Evolutionary conservation across 2,113 vertebrate species (phyloP).

Genomic region (Clarias gariepinus): DNA sequence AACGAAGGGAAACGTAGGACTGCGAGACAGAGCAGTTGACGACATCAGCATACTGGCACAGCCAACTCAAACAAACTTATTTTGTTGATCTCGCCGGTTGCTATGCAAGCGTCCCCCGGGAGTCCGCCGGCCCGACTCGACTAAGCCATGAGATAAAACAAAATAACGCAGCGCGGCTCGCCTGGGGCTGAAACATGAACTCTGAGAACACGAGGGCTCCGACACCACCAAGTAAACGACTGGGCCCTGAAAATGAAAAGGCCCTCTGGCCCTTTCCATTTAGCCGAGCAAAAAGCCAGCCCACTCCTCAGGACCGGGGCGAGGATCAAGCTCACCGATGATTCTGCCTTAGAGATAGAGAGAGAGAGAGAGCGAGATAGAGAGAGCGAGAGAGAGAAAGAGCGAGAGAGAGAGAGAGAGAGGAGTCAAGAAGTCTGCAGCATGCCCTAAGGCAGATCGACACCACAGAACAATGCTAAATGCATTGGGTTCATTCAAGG

Average conservation of each 20-base stretch:
- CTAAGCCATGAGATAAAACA: conserved; percentile 99
- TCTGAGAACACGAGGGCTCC: conserved; percentile 99
- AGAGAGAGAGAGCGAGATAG: conserved; percentile 78
- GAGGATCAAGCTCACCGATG: conserved; percentile 99
- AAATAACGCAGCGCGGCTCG: conserved; percentile 67
- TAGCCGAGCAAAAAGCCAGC: conserved; percentile 97
- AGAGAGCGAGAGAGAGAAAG: conserved; percentile 35
- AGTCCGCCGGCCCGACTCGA: conserved; percentile 97
- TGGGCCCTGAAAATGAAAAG: conserved; percentile 99
- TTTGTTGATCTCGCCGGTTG: conserved; percentile 99
- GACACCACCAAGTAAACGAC: conserved; percentile 99
- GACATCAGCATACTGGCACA: conserved; percentile 97
- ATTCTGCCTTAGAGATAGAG: conserved; percentile 97
- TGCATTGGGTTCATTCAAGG: conserved; percentile 20
- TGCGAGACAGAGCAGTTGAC: conserved; percentile 98
- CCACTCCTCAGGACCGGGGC: conserved; percentile 96
- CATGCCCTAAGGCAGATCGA: conserved; percentile 15
- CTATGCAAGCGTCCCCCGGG: conserved; percentile 97
- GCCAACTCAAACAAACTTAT: conserved; percentile 99
- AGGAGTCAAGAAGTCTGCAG: conserved; percentile 20
- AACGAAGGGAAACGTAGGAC: conserved; percentile 68
- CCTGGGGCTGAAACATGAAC: conserved; percentile 98
- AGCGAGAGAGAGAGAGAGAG: conserved; percentile 13
- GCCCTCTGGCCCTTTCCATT: conserved; percentile 98
- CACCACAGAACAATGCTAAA: conserved; percentile 20